Conservation (phyloP, 2,888 invertebrate genomes). For the Drosophila melanosoma region DNA sequence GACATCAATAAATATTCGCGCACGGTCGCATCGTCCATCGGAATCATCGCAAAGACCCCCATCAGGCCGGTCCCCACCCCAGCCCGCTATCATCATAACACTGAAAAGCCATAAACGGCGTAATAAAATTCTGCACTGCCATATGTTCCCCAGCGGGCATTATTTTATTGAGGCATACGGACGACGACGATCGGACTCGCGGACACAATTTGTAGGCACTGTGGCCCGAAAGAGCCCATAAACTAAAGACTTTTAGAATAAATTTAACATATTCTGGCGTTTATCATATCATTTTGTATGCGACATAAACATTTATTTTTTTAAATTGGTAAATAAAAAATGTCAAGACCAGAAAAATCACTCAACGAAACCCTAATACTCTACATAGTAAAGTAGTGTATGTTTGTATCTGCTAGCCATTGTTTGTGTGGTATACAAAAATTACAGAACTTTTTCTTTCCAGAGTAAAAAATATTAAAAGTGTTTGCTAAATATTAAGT, state of each 20-base stretch:
- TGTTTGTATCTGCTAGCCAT: not conserved
- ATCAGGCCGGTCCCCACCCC: constrained; percentile 2
- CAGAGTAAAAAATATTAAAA: not conserved
- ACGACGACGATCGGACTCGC: constrained; percentile 29
- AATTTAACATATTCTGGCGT: constrained; percentile 76
- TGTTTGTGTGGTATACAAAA: not conserved
- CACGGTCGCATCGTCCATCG: constrained; percentile 54
- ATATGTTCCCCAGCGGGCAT: constrained; percentile 82
- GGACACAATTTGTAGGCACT: constrained; percentile 72
- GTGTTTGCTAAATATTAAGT: not conserved
- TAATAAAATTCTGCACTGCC: constrained; percentile 80
- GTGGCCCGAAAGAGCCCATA: constrained; percentile 52
- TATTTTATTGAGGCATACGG: constrained; percentile 71
- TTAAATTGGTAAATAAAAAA: constrained; percentile 68
- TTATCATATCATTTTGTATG: constrained; percentile 64
- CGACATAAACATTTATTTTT: constrained; percentile 65
- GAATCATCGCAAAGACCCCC: constrained; percentile 9
- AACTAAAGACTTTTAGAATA: constrained; percentile 79
- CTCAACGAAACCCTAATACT: constrained; percentile 18
- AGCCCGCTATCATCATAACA: constrained; percentile 64
- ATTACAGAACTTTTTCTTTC: not conserved
- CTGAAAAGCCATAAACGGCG: constrained; percentile 80
- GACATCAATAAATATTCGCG: constrained; percentile 81
- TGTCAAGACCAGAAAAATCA: not conserved
- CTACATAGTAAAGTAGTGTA: not conserved